Evolutionary conservation across 2,113 vertebrate genomes (phyloP), one percentile per base, ranked within the genome.

Genomic region (Thamnaconus septentrionalis): DNA sequence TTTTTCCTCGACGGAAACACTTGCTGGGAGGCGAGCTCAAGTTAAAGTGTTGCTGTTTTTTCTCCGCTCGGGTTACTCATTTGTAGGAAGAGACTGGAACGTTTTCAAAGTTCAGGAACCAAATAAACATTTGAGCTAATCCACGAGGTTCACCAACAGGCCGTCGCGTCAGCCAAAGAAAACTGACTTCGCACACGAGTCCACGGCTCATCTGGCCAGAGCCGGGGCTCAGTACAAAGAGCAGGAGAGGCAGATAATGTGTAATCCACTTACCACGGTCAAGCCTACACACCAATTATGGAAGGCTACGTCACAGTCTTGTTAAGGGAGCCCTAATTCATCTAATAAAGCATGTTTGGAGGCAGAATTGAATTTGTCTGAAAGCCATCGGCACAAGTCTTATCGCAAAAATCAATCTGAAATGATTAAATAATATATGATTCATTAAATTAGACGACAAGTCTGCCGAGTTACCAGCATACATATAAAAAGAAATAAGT

Each of bases 311-410:
- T 89, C 87, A 89, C 61, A 44, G 60, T 71, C 66, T 76, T 85
- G 87, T 84, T 87, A 76, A 86, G 71, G 18, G 72, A 83, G 12
- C 49, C 67, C 46, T 83, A 85, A 87, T 82, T 81, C 66, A 84
- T 88, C 82, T 84, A 87, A 90, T 85, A 86, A 82, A 80, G 79
- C 72, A 83, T 61, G 64, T 79, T 78, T 74, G 70, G 78, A 81
- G 78, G 62, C 51, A n/a, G 56, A 82, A 87, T 88, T 66, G 46
- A 66, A 89, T 89, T 83, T 82, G 71, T 66, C 53, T 56, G 78
- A 78, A 59, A 79, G 81, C 82, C 67, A 41, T 56, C 53, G 75
- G 63, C 65, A 49, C 74, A 74, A 7, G 39, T 61, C 55, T 57
- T 58, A 64, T 82, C 59, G 56, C 45, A 66, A 64, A 85, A 81